Evolutionary conservation across 1,140 invertebrate species (phyloP), one percentile per base, ranked within the genome.

Genomic region (Pemphigus obesinymphae): DNA sequence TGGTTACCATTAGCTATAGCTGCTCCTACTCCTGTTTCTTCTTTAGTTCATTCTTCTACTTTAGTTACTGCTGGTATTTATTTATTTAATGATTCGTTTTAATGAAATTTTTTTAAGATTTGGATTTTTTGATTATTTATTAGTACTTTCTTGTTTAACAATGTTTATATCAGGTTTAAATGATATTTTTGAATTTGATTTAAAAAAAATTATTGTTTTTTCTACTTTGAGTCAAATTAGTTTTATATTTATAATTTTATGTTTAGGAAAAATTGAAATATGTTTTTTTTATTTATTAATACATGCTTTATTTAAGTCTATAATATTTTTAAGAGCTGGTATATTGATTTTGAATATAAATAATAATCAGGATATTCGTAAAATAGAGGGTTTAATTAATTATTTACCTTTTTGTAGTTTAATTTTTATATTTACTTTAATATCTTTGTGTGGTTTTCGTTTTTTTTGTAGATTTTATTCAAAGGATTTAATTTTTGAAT

Each of bases 211-310:
- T 66, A 66, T 66, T 66, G 34, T 34, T 66, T 66, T 66, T 66
- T 66, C 63, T n/a, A 66, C 63, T 37, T 66, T 66, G 11, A 66
- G 63, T 11, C 63, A 66, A 40, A 66, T 37, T 11, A 66, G 34
- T 11, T 66, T 66, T 66, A 66, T 37, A 40, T 66, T 66, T 66
- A 34, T 63, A 37, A 63, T 63, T 63, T 63, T 63, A 37, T 66
- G 61, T 66, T 34, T 66, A 37, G 61, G 31, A 2, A 66, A n/a
- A 10, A n/a, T 66, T 66, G 61, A 61, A 15, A 66, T 66, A 63
- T 63, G 29, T 63, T 66, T 66, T 63, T 66, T 66, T 66, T 66
- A 66, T 66, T 66, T 66, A 66, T 66, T 37, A 66, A 66, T 66
- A n/a, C 61, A 37, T 66, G 34, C 61, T 37, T 66, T 68, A 68